Conservation (phyloP, 2,113 vertebrate genomes). For the Columba livia region DNA sequence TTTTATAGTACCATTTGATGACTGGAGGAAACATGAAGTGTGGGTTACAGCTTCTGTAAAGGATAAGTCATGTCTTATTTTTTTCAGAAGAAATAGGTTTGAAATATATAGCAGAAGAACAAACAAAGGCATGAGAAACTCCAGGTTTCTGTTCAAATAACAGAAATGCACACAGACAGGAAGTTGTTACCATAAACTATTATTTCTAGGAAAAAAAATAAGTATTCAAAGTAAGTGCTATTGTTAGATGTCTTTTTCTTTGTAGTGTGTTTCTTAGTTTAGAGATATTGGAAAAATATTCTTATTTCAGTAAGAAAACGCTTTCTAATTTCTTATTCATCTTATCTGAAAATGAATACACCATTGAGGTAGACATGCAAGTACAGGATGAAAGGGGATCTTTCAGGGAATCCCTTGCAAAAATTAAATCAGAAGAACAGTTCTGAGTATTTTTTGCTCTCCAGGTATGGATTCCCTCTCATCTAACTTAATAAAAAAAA, state of each 20-base stretch:
- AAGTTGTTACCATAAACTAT: neutral
- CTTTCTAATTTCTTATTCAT: neutral
- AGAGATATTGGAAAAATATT: neutral
- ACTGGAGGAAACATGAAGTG: neutral
- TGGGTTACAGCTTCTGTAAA: neutral
- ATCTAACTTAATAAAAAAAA: accelerated
- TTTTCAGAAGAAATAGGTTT: neutral
- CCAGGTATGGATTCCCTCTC: neutral
- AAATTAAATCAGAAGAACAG: neutral
- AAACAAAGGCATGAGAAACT: neutral
- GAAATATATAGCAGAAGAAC: neutral
- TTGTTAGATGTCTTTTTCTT: neutral
- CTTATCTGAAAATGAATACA: neutral
- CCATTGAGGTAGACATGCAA: neutral
- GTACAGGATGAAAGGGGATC: neutral
- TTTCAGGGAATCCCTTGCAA: neutral
- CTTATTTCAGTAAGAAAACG: neutral
- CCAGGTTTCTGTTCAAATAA: neutral
- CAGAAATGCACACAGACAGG: neutral
- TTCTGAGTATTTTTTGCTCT: neutral
- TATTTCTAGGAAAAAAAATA: neutral
- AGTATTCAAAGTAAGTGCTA: neutral
- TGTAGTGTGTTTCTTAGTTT: neutral
- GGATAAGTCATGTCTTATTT: neutral
- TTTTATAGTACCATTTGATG: neutral